phyloP scores from a whole-genome alignment of 2,797 vertebrate genomes.

The Sebastolobus altivelis region DNA sequence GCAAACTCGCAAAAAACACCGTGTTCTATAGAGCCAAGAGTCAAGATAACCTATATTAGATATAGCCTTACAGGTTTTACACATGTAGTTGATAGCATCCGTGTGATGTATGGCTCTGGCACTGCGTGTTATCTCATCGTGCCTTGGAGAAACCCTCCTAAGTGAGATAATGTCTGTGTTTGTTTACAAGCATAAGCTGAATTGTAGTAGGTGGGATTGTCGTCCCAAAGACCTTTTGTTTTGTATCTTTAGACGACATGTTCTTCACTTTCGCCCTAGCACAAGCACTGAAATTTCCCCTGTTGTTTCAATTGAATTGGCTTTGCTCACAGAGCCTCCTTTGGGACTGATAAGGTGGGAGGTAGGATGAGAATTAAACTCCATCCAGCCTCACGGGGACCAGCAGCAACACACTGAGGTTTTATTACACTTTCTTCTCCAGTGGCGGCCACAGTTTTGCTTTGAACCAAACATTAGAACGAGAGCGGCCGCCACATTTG shows the following conservation, averaged over 20 bases:
- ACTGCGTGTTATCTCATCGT: background rate
- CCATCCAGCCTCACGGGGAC: slow-evolving; percentile 16
- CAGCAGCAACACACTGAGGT: slow-evolving; percentile 14
- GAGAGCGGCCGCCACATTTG: background rate
- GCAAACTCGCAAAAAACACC: background rate
- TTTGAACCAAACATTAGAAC: slow-evolving; percentile 11
- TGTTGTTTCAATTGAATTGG: slow-evolving; percentile 49
- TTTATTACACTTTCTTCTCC: slow-evolving; percentile 9
- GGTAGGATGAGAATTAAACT: slow-evolving; percentile 44
- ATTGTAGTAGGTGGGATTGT: background rate
- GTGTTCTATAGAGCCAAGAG: background rate
- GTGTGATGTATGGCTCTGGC: background rate
- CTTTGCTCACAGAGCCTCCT: slow-evolving; percentile 30
- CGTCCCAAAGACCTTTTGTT: background rate
- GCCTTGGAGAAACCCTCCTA: background rate
- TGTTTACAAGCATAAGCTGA: background rate
- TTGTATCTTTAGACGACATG: slow-evolving; percentile 10
- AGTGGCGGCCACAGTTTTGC: slow-evolving; percentile 14
- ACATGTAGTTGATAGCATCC: background rate
- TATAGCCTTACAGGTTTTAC: background rate
- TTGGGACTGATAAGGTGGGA: slow-evolving; percentile 40
- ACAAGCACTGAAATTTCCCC: slow-evolving; percentile 26
- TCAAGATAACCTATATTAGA: background rate
- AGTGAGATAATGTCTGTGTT: background rate
- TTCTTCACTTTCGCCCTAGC: background rate